Evolutionary conservation across 2,113 vertebrate species (phyloP).

Genomic region (Triplophysa siluroides): DNA sequence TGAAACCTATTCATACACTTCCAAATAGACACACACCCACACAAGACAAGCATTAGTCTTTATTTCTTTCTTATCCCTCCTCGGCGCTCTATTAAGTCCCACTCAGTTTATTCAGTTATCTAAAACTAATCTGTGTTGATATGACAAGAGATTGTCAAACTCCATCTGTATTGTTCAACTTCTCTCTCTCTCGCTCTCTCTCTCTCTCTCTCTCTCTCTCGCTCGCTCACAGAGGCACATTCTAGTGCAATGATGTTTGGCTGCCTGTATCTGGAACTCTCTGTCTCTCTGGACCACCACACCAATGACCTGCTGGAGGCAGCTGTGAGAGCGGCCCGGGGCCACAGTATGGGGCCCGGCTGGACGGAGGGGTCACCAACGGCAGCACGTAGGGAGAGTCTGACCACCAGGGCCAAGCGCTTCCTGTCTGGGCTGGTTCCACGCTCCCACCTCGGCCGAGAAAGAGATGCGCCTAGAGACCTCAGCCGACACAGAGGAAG

Average conservation of each 20-base stretch:
- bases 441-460: slow-evolving; percentile 74
- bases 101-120: slow-evolving; percentile 12
- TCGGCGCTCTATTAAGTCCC: slow-evolving; percentile 26
- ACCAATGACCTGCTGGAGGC: slow-evolving; percentile 85
- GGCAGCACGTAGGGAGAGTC: slow-evolving; percentile 78
- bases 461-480: slow-evolving; percentile 69
- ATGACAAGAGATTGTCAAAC: slow-evolving; percentile 34
- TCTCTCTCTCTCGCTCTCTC: background rate
- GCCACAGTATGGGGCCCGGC: slow-evolving; percentile 72
- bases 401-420: slow-evolving; percentile 86
- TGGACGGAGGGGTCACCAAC: slow-evolving; percentile 71
- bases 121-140: slow-evolving; percentile 35
- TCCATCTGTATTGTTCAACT: slow-evolving; percentile 25
- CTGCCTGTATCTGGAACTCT: slow-evolving; percentile 87
- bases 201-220: slow-evolving; percentile 56
- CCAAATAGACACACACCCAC: slow-evolving; percentile 29
- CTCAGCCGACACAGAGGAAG: slow-evolving; percentile 75
- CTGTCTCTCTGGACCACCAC: slow-evolving; percentile 85
- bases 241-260: slow-evolving; percentile 83
- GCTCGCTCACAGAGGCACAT: slow-evolving; percentile 72
- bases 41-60: slow-evolving; percentile 13
- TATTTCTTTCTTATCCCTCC: slow-evolving; percentile 5
- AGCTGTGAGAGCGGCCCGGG: slow-evolving; percentile 80
- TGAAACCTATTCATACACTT: slow-evolving; percentile 7
- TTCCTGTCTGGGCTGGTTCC: slow-evolving; percentile 86